Base-by-base conservation (phyloP, 2,888 invertebrate species). In the Rotaria macrura region DNA sequence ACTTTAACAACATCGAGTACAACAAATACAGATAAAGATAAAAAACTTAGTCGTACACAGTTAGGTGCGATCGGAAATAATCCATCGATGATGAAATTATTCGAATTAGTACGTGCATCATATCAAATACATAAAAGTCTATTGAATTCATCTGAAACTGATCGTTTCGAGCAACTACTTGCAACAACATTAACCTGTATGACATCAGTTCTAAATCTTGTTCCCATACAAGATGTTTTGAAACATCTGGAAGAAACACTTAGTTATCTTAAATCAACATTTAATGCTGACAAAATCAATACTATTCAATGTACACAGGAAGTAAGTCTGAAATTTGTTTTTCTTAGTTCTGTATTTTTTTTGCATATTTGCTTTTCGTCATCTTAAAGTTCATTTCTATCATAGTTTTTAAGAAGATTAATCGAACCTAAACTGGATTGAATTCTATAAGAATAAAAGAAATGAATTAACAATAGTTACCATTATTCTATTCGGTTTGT, bases 301-400 rank as follows among this genome's bases (percentile, higher is more conserved):
- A 79, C 79, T 7, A 79, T 79, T 79, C 43, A n/a, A 43, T 79
- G 79, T n/a, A 79, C 79, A 79, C 79, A 79, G 43, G 79, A 79
- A 20, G 79, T 79, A 79, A 79, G 14, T n/a, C n/a, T n/a, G n/a
- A n/a, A n/a, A n/a, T n/a, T n/a, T n/a, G n/a, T n/a, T n/a, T n/a
- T n/a, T n/a, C n/a, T n/a, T n/a, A n/a, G n/a, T n/a, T n/a, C n/a
- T n/a, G n/a, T n/a, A n/a, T n/a, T n/a, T n/a, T n/a, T n/a, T n/a
- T n/a, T n/a, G n/a, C n/a, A n/a, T n/a, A n/a, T n/a, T n/a, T n/a
- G n/a, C n/a, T n/a, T n/a, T n/a, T n/a, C n/a, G n/a, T n/a, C n/a
- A n/a, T n/a, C n/a, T n/a, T n/a, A n/a, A n/a, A n/a, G n/a, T n/a
- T n/a, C n/a, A n/a, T n/a, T n/a, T n/a, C n/a, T n/a, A n/a, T n/a